These are phyloP conservation scores for Ooceraea biroi DNA, from an alignment of 1,140 invertebrate genomes.

Conservation along the genomic window DNA sequence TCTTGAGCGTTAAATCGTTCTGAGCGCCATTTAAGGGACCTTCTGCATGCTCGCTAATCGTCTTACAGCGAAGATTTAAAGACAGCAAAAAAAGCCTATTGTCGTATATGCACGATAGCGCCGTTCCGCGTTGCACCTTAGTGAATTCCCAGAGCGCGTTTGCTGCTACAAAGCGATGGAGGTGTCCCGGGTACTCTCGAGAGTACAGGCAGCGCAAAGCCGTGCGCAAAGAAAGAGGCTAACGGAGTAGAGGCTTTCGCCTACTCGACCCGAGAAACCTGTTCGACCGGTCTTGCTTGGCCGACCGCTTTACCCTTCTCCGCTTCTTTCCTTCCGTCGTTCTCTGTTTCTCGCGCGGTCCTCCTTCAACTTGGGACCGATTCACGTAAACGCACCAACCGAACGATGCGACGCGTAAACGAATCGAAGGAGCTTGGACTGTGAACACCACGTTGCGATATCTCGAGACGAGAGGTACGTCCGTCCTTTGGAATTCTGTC, in stretches of 20 bases:
- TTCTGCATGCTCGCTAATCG: not conserved
- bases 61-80: slow-evolving; percentile 1
- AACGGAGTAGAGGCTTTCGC: slow-evolving; percentile 84
- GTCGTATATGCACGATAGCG: slow-evolving; percentile 48
- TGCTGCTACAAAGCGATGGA: slow-evolving; percentile 59
- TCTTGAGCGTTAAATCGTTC: not conserved
- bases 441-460: slow-evolving; percentile 3
- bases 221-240: slow-evolving; percentile 78
- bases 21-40: not conserved
- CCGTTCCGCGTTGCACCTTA: slow-evolving; percentile 50
- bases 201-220: slow-evolving; percentile 59
- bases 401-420: slow-evolving; percentile 20
- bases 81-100: slow-evolving; percentile 41
- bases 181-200: slow-evolving; percentile 67
- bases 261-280: slow-evolving; percentile 83
- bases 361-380: slow-evolving; percentile 48
- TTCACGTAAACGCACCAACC: slow-evolving; percentile 74
- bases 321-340: slow-evolving; percentile 16
- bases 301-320: slow-evolving; percentile 67
- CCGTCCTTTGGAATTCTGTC: slow-evolving; percentile 68
- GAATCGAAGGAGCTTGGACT: slow-evolving; percentile 22
- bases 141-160: slow-evolving; percentile 56
- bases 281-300: slow-evolving; percentile 83
- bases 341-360: slow-evolving; percentile 40
- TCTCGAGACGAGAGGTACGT: slow-evolving; percentile 63